These are phyloP conservation scores for Ailuropoda melanoleuca DNA, from an alignment of 2,113 vertebrate species.

Conservation along the genomic window DNA sequence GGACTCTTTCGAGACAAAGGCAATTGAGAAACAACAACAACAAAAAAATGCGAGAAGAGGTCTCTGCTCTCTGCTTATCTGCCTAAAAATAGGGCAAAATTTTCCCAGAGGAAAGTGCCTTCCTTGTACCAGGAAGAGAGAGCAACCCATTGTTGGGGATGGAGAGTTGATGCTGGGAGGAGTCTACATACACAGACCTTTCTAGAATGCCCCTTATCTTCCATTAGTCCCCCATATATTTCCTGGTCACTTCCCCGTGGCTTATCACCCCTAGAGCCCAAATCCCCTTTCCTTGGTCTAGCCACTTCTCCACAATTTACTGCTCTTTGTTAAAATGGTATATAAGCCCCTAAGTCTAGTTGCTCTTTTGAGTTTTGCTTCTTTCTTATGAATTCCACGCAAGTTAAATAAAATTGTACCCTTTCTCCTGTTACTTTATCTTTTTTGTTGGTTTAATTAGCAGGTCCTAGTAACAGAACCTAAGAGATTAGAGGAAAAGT, in stretches of 20 bases:
- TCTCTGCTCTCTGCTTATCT: background rate
- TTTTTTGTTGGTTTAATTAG: background rate
- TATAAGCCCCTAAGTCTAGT: background rate
- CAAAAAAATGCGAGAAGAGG: background rate
- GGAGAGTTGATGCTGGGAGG: background rate
- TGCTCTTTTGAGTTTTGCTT: background rate
- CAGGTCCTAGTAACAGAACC: background rate
- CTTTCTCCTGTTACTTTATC: background rate
- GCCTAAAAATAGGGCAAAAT: background rate
- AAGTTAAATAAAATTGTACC: background rate
- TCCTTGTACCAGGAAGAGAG: background rate
- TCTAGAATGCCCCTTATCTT: background rate
- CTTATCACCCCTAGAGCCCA: background rate
- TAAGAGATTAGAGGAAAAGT: background rate
- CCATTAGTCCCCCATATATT: background rate
- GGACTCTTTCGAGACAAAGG: background rate
- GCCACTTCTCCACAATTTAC: background rate
- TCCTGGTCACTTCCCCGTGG: background rate
- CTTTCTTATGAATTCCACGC: background rate
- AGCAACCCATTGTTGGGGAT: background rate
- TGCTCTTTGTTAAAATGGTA: background rate
- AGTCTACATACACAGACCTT: background rate
- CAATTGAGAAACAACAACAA: background rate
- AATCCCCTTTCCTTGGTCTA: background rate
- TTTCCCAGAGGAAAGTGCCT: background rate